Conservation (phyloP, 2,797 vertebrate species). For the Oceanodroma leucorhoa region DNA sequence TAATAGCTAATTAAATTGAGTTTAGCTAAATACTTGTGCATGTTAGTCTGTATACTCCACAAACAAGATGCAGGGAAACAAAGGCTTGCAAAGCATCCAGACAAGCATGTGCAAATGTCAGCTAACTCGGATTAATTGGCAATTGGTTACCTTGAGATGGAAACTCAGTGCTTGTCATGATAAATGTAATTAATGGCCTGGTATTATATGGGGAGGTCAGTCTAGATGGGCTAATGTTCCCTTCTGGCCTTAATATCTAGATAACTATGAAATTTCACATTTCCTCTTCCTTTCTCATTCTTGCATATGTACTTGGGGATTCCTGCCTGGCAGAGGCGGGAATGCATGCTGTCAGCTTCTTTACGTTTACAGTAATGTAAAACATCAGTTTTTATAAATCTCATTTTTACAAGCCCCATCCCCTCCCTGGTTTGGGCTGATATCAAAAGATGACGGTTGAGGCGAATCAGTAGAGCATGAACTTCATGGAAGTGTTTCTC, state of each 20-base stretch:
- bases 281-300: slow-evolving; percentile 54
- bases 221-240: slow-evolving; percentile 22
- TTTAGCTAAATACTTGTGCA: background rate
- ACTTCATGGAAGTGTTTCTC: slow-evolving; percentile 66
- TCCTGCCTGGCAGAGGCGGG: slow-evolving; percentile 65
- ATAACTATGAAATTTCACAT: slow-evolving; percentile 37
- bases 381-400: slow-evolving; percentile 67
- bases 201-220: slow-evolving; percentile 30
- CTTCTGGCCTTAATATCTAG: slow-evolving; percentile 33
- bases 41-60: background rate
- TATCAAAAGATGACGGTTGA: slow-evolving; percentile 18
- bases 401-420: slow-evolving; percentile 42
- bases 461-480: slow-evolving; percentile 52
- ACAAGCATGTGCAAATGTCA: slow-evolving; percentile 24
- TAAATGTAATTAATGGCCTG: slow-evolving; percentile 58
- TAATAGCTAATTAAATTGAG: slow-evolving; percentile 24
- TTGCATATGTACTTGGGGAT: slow-evolving; percentile 45
- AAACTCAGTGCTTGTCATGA: slow-evolving; percentile 37
- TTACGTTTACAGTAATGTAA: slow-evolving; percentile 63
- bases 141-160: slow-evolving; percentile 49
- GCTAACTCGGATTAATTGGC: slow-evolving; percentile 56
- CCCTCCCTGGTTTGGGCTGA: slow-evolving; percentile 30
- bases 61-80: background rate
- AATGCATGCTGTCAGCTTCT: slow-evolving; percentile 53
- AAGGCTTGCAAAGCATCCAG: slow-evolving; percentile 21